phyloP scores from a whole-genome alignment of 2,113 vertebrate genomes.

The Chiloscyllium plagiosum region DNA sequence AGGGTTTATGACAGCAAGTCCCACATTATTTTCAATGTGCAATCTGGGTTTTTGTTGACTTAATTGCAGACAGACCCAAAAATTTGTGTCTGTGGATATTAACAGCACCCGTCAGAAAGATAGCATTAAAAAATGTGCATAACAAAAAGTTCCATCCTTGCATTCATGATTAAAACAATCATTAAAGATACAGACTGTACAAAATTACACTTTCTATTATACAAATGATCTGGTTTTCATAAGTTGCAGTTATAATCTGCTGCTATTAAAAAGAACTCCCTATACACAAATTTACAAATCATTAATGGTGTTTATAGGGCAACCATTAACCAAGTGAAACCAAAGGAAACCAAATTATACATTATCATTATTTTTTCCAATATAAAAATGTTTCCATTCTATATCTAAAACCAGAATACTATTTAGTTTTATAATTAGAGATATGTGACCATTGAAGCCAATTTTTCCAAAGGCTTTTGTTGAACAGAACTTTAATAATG shows the following conservation, averaged over 20 bases:
- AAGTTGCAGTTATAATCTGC: slow-evolving; percentile 58
- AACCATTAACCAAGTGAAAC: slow-evolving; percentile 40
- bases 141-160: background rate
- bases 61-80: background rate
- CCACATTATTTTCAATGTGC: background rate
- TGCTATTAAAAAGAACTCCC: slow-evolving; percentile 58
- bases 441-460: background rate
- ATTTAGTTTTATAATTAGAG: background rate
- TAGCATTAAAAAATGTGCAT: slow-evolving; percentile 8
- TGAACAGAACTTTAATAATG: background rate
- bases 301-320: slow-evolving; percentile 56
- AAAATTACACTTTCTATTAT: slow-evolving; percentile 67
- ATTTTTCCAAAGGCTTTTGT: background rate
- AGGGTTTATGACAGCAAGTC: slow-evolving; percentile 15
- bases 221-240: slow-evolving; percentile 56
- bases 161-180: slow-evolving; percentile 24
- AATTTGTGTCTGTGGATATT: background rate
- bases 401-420: background rate
- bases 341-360: background rate
- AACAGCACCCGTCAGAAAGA: slow-evolving; percentile 21
- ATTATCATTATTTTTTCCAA: slow-evolving; percentile 19
- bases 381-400: slow-evolving; percentile 2
- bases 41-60: background rate
- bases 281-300: slow-evolving; percentile 77
- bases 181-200: slow-evolving; percentile 62